A percentile compares a stretch with the other conserved stretches of the same genome.
Evolutionary conservation across 2,797 vertebrate genomes (phyloP).

Genomic region (Atherinosoma microstoma): DNA sequence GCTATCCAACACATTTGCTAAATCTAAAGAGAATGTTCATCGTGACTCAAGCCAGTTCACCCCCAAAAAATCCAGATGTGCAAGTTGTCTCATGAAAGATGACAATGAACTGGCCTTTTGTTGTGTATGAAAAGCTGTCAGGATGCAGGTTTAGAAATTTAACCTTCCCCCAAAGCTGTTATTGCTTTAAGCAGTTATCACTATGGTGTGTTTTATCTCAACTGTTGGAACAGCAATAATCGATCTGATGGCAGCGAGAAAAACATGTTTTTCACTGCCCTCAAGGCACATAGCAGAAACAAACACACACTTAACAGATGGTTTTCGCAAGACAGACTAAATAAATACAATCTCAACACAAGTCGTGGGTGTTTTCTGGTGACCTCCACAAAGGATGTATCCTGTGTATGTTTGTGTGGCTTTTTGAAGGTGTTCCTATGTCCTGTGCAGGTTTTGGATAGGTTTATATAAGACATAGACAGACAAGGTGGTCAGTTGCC

Average conservation of each 20-base stretch:
- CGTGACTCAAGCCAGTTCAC: constrained; percentile 34
- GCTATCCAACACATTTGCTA: constrained; percentile 3
- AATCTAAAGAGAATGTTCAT: not conserved
- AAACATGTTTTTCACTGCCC: constrained; percentile 64
- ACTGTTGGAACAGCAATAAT: constrained; percentile 63
- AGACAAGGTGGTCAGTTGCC: not conserved
- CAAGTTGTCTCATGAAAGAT: constrained; percentile 26
- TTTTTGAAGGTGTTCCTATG: constrained; percentile 2
- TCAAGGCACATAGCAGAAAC: constrained; percentile 46
- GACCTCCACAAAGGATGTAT: constrained; percentile 1
- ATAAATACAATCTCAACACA: constrained; percentile 36
- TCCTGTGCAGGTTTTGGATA: not conserved
- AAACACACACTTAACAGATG: constrained; percentile 49
- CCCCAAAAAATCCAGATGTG: constrained; percentile 9
- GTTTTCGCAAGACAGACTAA: constrained; percentile 26
- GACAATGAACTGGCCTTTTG: constrained; percentile 2
- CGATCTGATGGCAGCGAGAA: constrained; percentile 60
- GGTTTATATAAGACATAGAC: constrained; percentile 4
- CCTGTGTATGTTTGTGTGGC: not conserved
- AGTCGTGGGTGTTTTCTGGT: constrained; percentile 7
- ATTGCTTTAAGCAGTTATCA: constrained; percentile 50
- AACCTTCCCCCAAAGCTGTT: constrained; percentile 41
- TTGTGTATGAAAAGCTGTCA: constrained; percentile 29
- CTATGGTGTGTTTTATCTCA: constrained; percentile 51
- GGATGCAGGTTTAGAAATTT: constrained; percentile 31